Conservation (phyloP, 1,140 invertebrate genomes). For the Acromyrmex heyeri region DNA sequence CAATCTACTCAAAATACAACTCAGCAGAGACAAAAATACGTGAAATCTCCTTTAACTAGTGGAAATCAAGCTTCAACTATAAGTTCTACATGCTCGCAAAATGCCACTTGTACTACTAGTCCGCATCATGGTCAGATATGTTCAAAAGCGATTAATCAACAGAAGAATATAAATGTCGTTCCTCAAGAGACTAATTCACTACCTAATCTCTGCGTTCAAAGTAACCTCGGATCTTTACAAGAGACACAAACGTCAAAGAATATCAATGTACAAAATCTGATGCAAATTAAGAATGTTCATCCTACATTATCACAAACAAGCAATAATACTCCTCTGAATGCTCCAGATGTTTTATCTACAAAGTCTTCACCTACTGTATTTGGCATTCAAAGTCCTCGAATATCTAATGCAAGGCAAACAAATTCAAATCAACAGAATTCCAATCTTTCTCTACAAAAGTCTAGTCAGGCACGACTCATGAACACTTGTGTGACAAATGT, state of each 20-base stretch:
- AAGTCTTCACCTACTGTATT: slow-evolving; percentile 65
- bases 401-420: slow-evolving; percentile 63
- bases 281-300: slow-evolving; percentile 72
- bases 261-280: slow-evolving; percentile 71
- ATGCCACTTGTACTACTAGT: slow-evolving; percentile 74
- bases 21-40: slow-evolving; percentile 77
- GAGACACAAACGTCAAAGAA: slow-evolving; percentile 72
- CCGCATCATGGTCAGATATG: slow-evolving; percentile 77
- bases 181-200: slow-evolving; percentile 70
- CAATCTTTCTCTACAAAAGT: slow-evolving; percentile 69
- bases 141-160: slow-evolving; percentile 75
- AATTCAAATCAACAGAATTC: slow-evolving; percentile 71
- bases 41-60: slow-evolving; percentile 77
- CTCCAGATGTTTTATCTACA: slow-evolving; percentile 58
- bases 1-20: slow-evolving; percentile 75
- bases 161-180: slow-evolving; percentile 63
- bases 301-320: slow-evolving; percentile 65
- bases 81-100: slow-evolving; percentile 76
- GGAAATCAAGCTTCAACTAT: slow-evolving; percentile 51
- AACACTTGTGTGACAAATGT: slow-evolving; percentile 74
- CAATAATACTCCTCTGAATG: slow-evolving; percentile 52
- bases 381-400: slow-evolving; percentile 67
- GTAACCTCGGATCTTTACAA: slow-evolving; percentile 63
- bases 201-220: slow-evolving; percentile 69
- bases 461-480: slow-evolving; percentile 72